Conservation (phyloP, 2,888 invertebrate genomes). For the Campoletis raptor region DNA sequence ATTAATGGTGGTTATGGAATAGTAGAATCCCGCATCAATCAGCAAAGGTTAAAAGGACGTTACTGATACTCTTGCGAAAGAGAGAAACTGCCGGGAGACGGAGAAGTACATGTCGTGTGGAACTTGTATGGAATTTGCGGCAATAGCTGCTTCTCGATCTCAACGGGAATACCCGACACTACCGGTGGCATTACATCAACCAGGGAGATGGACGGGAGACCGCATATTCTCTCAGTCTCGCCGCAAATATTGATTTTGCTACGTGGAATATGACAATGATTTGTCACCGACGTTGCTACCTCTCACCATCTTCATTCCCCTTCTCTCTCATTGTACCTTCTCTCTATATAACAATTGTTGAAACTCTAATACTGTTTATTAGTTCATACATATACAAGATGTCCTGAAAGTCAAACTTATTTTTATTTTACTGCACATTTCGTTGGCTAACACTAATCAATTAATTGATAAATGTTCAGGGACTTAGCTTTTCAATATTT, state of each 20-base stretch:
- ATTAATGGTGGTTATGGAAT: neutral
- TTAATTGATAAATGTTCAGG: neutral
- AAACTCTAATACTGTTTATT: neutral
- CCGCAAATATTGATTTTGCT: slow-evolving; percentile 83
- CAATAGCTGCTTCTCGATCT: slow-evolving; percentile 36
- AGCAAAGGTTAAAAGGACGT: neutral
- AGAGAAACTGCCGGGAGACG: neutral
- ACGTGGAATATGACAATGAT: slow-evolving; percentile 81
- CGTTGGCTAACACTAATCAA: neutral
- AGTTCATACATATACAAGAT: neutral
- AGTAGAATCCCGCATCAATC: slow-evolving; percentile 3
- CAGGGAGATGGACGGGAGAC: slow-evolving; percentile 65
- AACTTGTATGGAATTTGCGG: slow-evolving; percentile 25
- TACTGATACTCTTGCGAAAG: slow-evolving; percentile 6
- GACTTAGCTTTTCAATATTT: neutral
- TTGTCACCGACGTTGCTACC: slow-evolving; percentile 77
- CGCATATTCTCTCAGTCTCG: slow-evolving; percentile 74
- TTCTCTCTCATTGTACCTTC: slow-evolving; percentile 56
- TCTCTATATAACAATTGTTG: neutral
- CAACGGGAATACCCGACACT: slow-evolving; percentile 59
- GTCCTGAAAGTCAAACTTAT: neutral
- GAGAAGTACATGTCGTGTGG: neutral
- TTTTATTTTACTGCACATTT: neutral
- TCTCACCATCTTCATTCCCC: slow-evolving; percentile 26
- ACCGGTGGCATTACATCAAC: slow-evolving; percentile 60